These are phyloP conservation scores for Brenthis daphne DNA, from an alignment of 2,888 invertebrate genomes.

Conservation along the genomic window DNA sequence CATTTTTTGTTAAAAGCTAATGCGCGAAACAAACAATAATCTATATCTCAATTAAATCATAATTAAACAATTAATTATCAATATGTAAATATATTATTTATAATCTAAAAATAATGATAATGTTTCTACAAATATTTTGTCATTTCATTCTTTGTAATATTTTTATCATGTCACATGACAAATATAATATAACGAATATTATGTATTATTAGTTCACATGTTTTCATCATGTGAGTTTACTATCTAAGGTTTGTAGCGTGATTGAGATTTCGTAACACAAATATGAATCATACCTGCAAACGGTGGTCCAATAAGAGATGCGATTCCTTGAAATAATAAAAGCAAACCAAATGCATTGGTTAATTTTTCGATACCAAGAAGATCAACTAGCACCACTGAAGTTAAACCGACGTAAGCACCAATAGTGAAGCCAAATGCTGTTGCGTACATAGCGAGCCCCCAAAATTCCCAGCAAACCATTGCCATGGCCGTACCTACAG, in stretches of 20 bases:
- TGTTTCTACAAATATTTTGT: slow-evolving; percentile 3
- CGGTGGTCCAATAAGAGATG: slow-evolving; percentile 95
- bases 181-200: not conserved
- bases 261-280: slow-evolving; percentile 1
- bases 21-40: no score
- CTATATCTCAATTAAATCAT: no score
- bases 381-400: slow-evolving; percentile 96
- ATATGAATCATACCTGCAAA: slow-evolving; percentile 88
- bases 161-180: slow-evolving; percentile 9
- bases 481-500: slow-evolving; percentile 89
- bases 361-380: slow-evolving; percentile 94
- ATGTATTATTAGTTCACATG: not conserved
- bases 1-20: no score
- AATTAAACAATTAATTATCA: no score
- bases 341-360: slow-evolving; percentile 98
- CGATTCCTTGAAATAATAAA: slow-evolving; percentile 95
- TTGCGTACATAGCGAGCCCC: slow-evolving; percentile 89
- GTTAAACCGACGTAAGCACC: slow-evolving; percentile 98
- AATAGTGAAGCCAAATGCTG: slow-evolving; percentile 93
- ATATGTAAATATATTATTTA: not conserved
- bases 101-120: not conserved
- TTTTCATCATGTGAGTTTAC: slow-evolving; percentile 9
- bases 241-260: not conserved
- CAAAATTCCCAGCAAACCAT: slow-evolving; percentile 88
- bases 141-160: not conserved